phyloP scores from a whole-genome alignment of 2,888 invertebrate species.

The Meliscaeva auricollis region DNA sequence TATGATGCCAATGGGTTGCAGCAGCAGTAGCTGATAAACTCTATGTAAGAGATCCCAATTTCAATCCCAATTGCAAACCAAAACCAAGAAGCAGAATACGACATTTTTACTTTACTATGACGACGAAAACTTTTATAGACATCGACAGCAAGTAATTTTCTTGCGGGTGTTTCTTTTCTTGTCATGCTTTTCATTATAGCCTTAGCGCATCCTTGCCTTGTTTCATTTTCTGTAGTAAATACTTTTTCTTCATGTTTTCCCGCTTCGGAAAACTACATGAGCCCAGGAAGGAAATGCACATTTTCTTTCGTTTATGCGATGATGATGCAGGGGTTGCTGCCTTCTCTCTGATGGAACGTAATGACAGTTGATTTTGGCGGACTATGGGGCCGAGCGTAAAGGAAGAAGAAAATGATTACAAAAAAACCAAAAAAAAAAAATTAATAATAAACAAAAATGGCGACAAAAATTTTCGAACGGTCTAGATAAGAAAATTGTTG shows the following conservation, averaged over 20 bases:
- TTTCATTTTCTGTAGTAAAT: slow-evolving; percentile 57
- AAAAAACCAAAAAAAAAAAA: slow-evolving; percentile 25
- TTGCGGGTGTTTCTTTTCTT: slow-evolving; percentile 72
- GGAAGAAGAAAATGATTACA: slow-evolving; percentile 63
- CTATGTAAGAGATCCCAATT: slow-evolving; percentile 3
- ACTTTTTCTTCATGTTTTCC: no score
- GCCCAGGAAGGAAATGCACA: slow-evolving; percentile 73
- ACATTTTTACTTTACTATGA: background rate
- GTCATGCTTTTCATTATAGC: slow-evolving; percentile 73
- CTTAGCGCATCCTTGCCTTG: slow-evolving; percentile 57
- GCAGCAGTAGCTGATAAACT: background rate
- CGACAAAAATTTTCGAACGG: slow-evolving; percentile 58
- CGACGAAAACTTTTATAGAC: slow-evolving; percentile 46
- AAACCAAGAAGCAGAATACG: slow-evolving; percentile 5
- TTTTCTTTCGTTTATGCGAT: slow-evolving; percentile 51
- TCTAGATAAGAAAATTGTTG: slow-evolving; percentile 66
- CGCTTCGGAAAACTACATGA: slow-evolving; percentile 23
- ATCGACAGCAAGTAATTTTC: slow-evolving; percentile 74
- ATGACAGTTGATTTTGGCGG: slow-evolving; percentile 75
- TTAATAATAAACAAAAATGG: slow-evolving; percentile 8
- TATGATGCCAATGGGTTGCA: slow-evolving; percentile 33
- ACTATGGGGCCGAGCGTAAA: slow-evolving; percentile 41
- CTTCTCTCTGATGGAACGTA: slow-evolving; percentile 64
- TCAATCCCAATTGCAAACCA: background rate
- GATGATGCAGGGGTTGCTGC: slow-evolving; percentile 2